A percentile compares a stretch with the other conserved stretches of the same genome.
These are phyloP conservation scores for Eustalomyia histrio DNA, from an alignment of 2,888 invertebrate genomes.

Conservation along the genomic window DNA sequence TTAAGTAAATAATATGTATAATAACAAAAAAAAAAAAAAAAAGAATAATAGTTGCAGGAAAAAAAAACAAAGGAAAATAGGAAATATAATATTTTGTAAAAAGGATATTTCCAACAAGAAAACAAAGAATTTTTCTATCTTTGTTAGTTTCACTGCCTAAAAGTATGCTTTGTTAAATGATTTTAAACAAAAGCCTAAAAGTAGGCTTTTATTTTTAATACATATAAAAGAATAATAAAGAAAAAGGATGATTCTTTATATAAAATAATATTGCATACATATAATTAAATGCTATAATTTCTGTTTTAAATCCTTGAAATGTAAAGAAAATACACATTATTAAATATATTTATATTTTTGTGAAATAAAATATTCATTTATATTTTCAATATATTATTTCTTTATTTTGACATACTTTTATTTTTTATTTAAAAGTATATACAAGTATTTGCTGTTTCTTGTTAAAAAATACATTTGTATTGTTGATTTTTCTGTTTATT, in stretches of 20 bases:
- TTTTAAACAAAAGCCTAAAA: conserved; percentile 48
- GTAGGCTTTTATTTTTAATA: conserved; percentile 32
- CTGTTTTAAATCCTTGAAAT: conserved; percentile 4
- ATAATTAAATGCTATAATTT: neutral
- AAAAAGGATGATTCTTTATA: neutral
- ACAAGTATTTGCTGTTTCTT: conserved; percentile 39
- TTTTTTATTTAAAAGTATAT: neutral
- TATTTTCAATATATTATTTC: conserved; percentile 14
- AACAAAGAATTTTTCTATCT: conserved; percentile 39
- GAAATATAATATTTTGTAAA: conserved; percentile 59
- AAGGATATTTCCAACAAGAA: conserved; percentile 35
- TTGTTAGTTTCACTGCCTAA: conserved; percentile 48
- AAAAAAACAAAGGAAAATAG: conserved; percentile 46
- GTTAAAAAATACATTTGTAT: conserved; percentile 60
- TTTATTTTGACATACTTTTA: neutral
- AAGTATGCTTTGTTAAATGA: conserved; percentile 55
- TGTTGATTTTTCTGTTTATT: conserved; percentile 17
- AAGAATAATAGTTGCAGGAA: conserved; percentile 55
- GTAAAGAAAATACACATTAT: neutral
- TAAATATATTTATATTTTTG: conserved; percentile 1
- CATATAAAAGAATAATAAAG: neutral
- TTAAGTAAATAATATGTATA: conserved; percentile 58
- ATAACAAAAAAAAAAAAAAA: conserved; percentile 29
- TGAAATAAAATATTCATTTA: neutral
- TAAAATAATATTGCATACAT: neutral